Evolutionary conservation across 2,888 invertebrate genomes (phyloP).

Genomic region (Melinaea marsaeus): DNA sequence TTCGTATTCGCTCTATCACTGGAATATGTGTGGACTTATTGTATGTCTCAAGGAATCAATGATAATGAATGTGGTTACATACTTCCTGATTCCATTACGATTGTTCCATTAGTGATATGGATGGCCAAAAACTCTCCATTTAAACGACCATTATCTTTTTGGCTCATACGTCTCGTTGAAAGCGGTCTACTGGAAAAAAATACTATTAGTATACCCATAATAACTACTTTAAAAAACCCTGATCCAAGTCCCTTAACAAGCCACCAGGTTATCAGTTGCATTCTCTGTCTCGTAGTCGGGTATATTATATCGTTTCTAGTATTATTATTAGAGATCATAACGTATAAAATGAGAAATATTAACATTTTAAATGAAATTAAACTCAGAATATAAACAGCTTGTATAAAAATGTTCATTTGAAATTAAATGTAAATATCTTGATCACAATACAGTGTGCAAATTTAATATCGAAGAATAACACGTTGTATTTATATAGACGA

Average conservation of each 20-base stretch:
- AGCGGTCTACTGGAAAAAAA: conserved; percentile 52
- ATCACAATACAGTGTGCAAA: too few species aligned
- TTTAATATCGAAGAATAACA: too few species aligned
- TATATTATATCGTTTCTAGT: conserved; percentile 43
- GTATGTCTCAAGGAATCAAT: conserved; percentile 48
- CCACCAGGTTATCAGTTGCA: conserved; percentile 51
- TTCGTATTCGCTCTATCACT: conserved; percentile 57
- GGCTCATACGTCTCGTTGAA: conserved; percentile 56
- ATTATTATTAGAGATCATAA: conserved; percentile 48
- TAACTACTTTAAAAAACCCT: conserved; percentile 31
- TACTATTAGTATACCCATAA: conserved; percentile 36
- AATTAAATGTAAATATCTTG: too few species aligned
- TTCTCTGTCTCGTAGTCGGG: conserved; percentile 50
- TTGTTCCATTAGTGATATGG: conserved; percentile 59
- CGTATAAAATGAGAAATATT: conserved; percentile 33
- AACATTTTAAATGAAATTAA: background rate
- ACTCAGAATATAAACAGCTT: conserved; percentile 28
- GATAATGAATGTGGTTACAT: conserved; percentile 58
- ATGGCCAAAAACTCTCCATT: conserved; percentile 56
- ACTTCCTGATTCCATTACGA: conserved; percentile 57
- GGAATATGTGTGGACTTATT: conserved; percentile 57
- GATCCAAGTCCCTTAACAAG: conserved; percentile 51
- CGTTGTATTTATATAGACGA: too few species aligned
- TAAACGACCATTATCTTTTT: conserved; percentile 40
- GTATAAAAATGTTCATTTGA: conserved; percentile 27